These are phyloP conservation scores for Cranoglanis bouderius DNA, from an alignment of 2,113 vertebrate genomes.

Conservation along the genomic window DNA sequence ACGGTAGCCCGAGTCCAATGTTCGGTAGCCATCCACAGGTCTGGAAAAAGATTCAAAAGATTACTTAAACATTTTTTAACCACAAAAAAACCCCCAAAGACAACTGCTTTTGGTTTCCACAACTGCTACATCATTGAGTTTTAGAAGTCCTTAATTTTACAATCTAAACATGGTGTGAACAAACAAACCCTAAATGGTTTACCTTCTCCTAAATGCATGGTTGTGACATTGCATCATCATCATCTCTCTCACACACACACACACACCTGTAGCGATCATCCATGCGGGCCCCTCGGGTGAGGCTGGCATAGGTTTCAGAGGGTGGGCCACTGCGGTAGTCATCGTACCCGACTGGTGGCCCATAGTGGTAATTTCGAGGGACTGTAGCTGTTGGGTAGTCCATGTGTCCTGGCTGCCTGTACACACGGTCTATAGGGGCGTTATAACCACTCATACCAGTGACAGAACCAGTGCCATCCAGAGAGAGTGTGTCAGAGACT, in stretches of 20 bases:
- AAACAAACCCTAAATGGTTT: not conserved
- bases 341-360: slow-evolving; percentile 78
- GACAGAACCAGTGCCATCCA: slow-evolving; percentile 79
- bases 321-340: slow-evolving; percentile 74
- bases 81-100: too few relatives aligned
- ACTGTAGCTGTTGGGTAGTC: slow-evolving; percentile 87
- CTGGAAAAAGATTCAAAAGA: slow-evolving; percentile 47
- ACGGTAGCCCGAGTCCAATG: slow-evolving; percentile 82
- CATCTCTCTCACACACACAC: too few relatives aligned
- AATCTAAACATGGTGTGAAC: not conserved
- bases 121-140: not conserved
- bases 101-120: not conserved
- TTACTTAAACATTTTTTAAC: too few relatives aligned
- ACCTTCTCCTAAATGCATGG: not conserved
- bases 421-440: slow-evolving; percentile 83
- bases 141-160: not conserved
- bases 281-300: slow-evolving; percentile 83
- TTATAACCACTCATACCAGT: slow-evolving; percentile 72
- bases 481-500: slow-evolving; percentile 73
- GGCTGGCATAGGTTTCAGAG: slow-evolving; percentile 83
- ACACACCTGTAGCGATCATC: slow-evolving; percentile 85
- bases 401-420: slow-evolving; percentile 75
- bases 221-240: not conserved
- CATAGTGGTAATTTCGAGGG: slow-evolving; percentile 92
- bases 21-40: slow-evolving; percentile 75